Evolutionary conservation across 1,140 invertebrate genomes (phyloP).

Genomic region (Calycopis cecrops): DNA sequence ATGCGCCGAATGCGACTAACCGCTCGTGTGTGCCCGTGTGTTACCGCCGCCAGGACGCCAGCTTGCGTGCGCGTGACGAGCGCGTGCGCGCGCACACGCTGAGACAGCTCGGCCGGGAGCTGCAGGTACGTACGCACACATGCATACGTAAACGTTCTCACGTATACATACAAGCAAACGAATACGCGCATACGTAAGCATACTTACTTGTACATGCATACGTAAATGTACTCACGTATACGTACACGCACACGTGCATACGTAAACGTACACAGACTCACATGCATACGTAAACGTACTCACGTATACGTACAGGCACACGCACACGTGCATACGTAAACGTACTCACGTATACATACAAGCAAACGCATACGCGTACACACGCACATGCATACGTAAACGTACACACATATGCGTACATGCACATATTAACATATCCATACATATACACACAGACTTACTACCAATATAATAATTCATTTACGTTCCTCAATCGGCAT

Average conservation of each 20-base stretch:
- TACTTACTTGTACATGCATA: neutral
- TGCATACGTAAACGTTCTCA: neutral
- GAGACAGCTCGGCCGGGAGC: constrained; percentile 48
- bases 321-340: neutral
- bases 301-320: too few species aligned
- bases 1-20: constrained; percentile 56
- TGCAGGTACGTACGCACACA: constrained; percentile 40
- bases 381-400: neutral
- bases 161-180: neutral
- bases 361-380: neutral
- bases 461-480: too few species aligned
- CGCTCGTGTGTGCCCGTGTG: constrained; percentile 39
- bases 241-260: neutral
- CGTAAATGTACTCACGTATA: too few species aligned
- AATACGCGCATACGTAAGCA: neutral
- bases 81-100: constrained; percentile 39
- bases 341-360: neutral
- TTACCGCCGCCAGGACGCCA: constrained; percentile 32
- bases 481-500: too few species aligned
- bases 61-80: constrained; percentile 25
- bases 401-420: neutral
- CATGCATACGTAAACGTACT: neutral
- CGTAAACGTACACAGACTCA: neutral
- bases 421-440: too few species aligned
- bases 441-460: neutral